A percentile compares a stretch with the other conserved stretches of the same genome.
phyloP scores from a whole-genome alignment of 2,888 invertebrate species.

The Vannuccia rotundouncinata region DNA sequence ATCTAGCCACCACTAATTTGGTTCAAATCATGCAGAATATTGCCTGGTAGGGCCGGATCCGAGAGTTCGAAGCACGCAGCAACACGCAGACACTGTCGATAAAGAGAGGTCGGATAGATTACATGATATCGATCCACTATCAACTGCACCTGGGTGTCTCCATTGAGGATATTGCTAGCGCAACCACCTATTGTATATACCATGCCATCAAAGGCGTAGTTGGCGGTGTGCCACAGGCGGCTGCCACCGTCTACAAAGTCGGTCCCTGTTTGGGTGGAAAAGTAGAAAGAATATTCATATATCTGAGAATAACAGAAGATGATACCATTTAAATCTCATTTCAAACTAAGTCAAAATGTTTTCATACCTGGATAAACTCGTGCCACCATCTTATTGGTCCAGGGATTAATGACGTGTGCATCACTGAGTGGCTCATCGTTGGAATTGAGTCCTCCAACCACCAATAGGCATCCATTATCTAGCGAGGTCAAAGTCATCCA shows the following conservation, averaged over 20 bases:
- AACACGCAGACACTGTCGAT: not conserved
- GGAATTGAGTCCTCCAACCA: slow-evolving; percentile 1
- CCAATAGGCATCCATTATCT: not conserved
- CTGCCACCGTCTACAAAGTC: not conserved
- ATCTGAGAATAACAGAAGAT: too few species aligned
- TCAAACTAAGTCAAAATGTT: not conserved
- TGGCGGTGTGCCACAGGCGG: slow-evolving; percentile 24
- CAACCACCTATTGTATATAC: slow-evolving; percentile 2
- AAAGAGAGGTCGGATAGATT: not conserved
- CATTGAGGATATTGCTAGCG: not conserved
- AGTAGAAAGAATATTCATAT: too few species aligned
- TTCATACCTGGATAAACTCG: not conserved
- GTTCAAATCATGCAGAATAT: not conserved
- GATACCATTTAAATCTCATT: too few species aligned
- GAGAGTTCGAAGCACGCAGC: not conserved
- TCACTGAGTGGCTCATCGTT: slow-evolving; percentile 15
- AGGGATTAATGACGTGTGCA: not conserved
- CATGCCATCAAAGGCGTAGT: slow-evolving; percentile 12
- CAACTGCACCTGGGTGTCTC: not conserved
- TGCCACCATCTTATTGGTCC: not conserved
- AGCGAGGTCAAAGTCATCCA: slow-evolving; percentile 25
- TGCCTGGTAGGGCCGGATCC: not conserved
- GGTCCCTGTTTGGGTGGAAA: too few species aligned
- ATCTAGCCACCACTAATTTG: not conserved
- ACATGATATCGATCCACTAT: not conserved